Conservation (phyloP, 1,140 invertebrate genomes). For the Drosophila melanica region DNA sequence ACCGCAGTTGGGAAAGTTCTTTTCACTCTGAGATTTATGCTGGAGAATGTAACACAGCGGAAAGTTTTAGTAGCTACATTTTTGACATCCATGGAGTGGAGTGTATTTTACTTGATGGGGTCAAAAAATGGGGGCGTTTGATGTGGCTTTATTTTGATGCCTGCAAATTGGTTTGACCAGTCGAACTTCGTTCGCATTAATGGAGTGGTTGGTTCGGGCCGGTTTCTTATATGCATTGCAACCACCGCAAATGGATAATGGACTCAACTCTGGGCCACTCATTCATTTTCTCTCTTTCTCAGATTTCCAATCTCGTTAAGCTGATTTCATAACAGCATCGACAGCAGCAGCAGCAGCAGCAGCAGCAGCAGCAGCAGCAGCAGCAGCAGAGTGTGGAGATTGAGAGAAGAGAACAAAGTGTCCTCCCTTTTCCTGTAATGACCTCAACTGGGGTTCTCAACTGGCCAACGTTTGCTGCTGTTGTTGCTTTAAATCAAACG, state of each 20-base stretch:
- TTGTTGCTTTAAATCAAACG: slow-evolving; percentile 78
- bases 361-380: slow-evolving; percentile 18
- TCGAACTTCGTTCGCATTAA: slow-evolving; percentile 11
- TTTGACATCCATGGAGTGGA: slow-evolving; percentile 16
- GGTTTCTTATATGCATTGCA: slow-evolving; percentile 34
- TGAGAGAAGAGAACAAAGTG: slow-evolving; percentile 11
- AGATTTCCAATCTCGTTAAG: slow-evolving; percentile 79
- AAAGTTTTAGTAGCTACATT: slow-evolving; percentile 54
- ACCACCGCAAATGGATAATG: slow-evolving; percentile 64
- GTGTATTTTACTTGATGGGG: background rate
- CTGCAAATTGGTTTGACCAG: slow-evolving; percentile 75
- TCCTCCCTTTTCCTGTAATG: slow-evolving; percentile 14
- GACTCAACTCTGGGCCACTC: slow-evolving; percentile 39
- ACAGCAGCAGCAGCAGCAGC: slow-evolving; percentile 23
- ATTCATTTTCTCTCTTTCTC: slow-evolving; percentile 56
- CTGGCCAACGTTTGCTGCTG: slow-evolving; percentile 43
- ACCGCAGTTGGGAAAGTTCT: slow-evolving; percentile 48
- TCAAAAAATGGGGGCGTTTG: slow-evolving; percentile 35
- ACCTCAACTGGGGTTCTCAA: slow-evolving; percentile 41
- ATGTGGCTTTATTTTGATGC: slow-evolving; percentile 71
- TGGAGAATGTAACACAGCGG: slow-evolving; percentile 69
- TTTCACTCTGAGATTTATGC: slow-evolving; percentile 66
- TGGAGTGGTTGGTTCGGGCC: slow-evolving; percentile 3
- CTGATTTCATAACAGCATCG: slow-evolving; percentile 77
- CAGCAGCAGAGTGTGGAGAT: background rate